These are phyloP conservation scores for Melanchra persicariae DNA, from an alignment of 2,888 invertebrate genomes.

Conservation along the genomic window DNA sequence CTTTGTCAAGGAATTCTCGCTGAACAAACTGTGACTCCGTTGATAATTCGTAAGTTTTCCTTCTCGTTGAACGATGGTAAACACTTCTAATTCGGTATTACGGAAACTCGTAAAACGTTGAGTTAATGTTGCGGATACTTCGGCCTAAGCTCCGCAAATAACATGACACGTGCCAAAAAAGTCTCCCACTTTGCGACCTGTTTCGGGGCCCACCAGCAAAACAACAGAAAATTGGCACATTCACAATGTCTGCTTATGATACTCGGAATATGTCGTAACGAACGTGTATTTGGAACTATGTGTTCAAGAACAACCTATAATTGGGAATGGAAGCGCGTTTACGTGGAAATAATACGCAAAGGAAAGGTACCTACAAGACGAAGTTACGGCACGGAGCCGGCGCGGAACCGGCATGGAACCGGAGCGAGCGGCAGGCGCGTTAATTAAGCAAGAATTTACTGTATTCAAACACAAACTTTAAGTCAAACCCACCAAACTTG, in stretches of 20 bases:
- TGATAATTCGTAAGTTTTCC: conserved; percentile 72
- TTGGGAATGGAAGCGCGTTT: conserved; percentile 69
- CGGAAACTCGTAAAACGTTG: conserved; percentile 59
- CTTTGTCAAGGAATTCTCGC: conserved; percentile 84
- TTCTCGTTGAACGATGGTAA: conserved; percentile 58
- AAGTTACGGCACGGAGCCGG: conserved; percentile 69
- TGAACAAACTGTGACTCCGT: conserved; percentile 81
- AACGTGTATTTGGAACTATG: conserved; percentile 56
- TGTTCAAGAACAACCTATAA: conserved; percentile 64
- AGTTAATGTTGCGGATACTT: conserved; percentile 54
- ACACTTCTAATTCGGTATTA: conserved; percentile 63
- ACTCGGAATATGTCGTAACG: conserved; percentile 47
- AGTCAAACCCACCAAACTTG: conserved; percentile 82
- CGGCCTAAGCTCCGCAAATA: conserved; percentile 55
- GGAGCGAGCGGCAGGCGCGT: conserved; percentile 74
- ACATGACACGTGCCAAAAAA: conserved; percentile 67
- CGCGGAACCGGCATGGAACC: conserved; percentile 66
- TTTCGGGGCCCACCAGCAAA: conserved; percentile 44
- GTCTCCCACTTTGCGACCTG: conserved; percentile 57
- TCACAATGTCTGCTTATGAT: conserved; percentile 56
- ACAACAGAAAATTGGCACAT: conserved; percentile 68
- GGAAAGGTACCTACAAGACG: conserved; percentile 72
- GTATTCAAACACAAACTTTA: conserved; percentile 86
- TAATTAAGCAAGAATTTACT: conserved; percentile 87
- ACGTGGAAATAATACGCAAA: conserved; percentile 75